Base-by-base conservation (phyloP, 2,888 invertebrate species). In the Rutpela maculata region DNA sequence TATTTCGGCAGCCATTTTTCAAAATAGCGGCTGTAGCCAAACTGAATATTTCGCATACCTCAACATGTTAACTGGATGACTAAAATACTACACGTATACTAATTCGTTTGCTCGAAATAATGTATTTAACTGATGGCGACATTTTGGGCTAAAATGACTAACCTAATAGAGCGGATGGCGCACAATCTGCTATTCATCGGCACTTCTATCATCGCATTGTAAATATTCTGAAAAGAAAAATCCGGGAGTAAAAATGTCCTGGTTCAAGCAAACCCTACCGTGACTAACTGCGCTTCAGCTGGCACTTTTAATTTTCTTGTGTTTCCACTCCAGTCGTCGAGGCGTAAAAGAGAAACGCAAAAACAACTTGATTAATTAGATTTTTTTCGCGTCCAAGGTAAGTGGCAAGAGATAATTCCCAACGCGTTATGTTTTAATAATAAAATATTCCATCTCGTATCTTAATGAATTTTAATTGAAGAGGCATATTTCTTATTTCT, bases 351-450 rank as follows among this genome's bases (percentile, higher is more conserved):
- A 50, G 50, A 50, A 50, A n/a, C 15, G 50, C 50, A 50, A n/a
- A 50, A 50, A 50, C 50, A 50, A 50, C n/a, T 50, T 50, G 50
- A 50, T 50, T 50, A 50, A 50, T 50, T 50, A 50, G 50, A 50
- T 50, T 50, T 50, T 43, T 50, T 50, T 15, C n/a, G 11, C 15
- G 12, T 50, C n/a, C 50, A n/a, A 50, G 50, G 50, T 50, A 50
- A 50, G 50, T 50, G 50, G n/a, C 50, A 50, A 50, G 15, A 50
- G 50, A 50, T 50, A 50, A 50, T n/a, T n/a, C 50, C n/a, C 50
- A 15, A n/a, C 50, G 50, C 50, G 50, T 50, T 15, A 50, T 50
- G 50, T 50, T 50, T 50, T 50, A 50, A 50, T 50, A 50, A 50
- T 50, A n/a, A 50, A 50, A 15, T 50, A 50, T 50, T 50, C 50